phyloP scores from a whole-genome alignment of 2,888 invertebrate genomes.

The Chromoteleia sp. region DNA sequence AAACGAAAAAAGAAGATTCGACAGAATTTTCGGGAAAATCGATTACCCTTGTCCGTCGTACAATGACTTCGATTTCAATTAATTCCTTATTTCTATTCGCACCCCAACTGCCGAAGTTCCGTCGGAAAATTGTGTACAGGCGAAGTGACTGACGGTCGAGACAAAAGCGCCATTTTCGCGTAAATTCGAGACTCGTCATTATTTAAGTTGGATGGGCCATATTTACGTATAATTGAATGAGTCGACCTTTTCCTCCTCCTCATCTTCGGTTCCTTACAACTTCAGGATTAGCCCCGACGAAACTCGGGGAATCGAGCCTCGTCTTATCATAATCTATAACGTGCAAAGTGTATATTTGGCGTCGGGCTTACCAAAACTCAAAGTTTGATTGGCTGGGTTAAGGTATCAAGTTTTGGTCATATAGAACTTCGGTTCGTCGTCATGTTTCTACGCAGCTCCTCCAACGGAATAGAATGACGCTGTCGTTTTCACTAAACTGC shows the following conservation, averaged over 20 bases:
- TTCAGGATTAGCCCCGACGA: conserved; percentile 73
- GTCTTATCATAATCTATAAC: conserved; percentile 77
- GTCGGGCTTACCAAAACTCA: conserved; percentile 80
- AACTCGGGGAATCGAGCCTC: conserved; percentile 75
- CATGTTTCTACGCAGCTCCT: conserved; percentile 64
- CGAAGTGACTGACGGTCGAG: conserved; percentile 5
- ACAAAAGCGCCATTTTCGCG: conserved; percentile 9
- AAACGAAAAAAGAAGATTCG: conserved; percentile 16
- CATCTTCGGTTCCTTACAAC: conserved; percentile 57
- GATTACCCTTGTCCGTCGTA: conserved; percentile 15
- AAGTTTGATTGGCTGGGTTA: conserved; percentile 83
- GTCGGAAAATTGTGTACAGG: conserved; percentile 16
- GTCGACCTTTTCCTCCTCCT: conserved; percentile 53
- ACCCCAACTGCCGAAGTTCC: neutral
- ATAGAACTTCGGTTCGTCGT: conserved; percentile 70
- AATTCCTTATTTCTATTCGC: conserved; percentile 20
- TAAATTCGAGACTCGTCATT: conserved; percentile 27
- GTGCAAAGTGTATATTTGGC: conserved; percentile 81
- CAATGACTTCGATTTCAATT: conserved; percentile 35
- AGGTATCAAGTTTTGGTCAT: conserved; percentile 80
- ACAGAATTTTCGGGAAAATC: conserved; percentile 9
- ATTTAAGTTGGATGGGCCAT: conserved; percentile 36
- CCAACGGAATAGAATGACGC: conserved; percentile 68
- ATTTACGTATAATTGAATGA: conserved; percentile 65
- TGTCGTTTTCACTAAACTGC: conserved; percentile 69